These are phyloP conservation scores for Thumatha senex DNA, from an alignment of 2,888 invertebrate genomes.

Conservation along the genomic window DNA sequence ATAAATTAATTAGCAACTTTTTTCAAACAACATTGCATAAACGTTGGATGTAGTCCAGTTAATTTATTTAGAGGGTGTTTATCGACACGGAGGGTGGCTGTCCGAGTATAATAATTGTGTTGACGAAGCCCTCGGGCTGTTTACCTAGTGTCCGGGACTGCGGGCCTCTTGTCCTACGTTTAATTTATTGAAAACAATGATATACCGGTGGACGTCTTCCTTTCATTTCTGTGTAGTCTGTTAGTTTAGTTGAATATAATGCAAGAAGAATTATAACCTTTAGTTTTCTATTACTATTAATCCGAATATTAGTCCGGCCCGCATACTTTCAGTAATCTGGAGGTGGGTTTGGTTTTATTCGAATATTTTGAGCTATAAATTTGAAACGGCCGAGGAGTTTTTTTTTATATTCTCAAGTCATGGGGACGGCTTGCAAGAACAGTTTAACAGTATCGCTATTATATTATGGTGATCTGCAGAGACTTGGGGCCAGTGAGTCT, in stretches of 20 bases:
- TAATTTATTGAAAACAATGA: constrained; percentile 83
- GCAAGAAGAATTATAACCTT: not conserved
- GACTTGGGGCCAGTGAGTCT: too few relatives aligned
- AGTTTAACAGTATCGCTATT: too few relatives aligned
- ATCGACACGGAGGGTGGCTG: constrained; percentile 74
- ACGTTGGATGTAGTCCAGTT: constrained; percentile 63
- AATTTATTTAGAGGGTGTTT: constrained; percentile 81
- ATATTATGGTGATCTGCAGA: too few relatives aligned
- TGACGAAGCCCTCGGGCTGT: constrained; percentile 75
- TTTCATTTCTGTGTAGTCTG: constrained; percentile 2
- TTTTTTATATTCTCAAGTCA: too few relatives aligned
- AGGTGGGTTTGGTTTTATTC: too few relatives aligned
- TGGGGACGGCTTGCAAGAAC: too few relatives aligned
- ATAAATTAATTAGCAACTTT: constrained; percentile 30
- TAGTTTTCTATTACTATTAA: too few relatives aligned
- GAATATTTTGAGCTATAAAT: too few relatives aligned
- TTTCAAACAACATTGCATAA: constrained; percentile 27
- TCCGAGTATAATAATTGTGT: constrained; percentile 83
- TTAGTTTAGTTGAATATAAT: not conserved
- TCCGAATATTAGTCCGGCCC: too few relatives aligned
- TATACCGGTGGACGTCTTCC: constrained; percentile 38
- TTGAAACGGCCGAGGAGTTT: too few relatives aligned
- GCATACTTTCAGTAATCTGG: too few relatives aligned
- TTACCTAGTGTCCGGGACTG: constrained; percentile 51
- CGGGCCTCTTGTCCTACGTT: constrained; percentile 65